phyloP scores from a whole-genome alignment of 2,797 vertebrate genomes.

The Sebastes trivittatus region DNA sequence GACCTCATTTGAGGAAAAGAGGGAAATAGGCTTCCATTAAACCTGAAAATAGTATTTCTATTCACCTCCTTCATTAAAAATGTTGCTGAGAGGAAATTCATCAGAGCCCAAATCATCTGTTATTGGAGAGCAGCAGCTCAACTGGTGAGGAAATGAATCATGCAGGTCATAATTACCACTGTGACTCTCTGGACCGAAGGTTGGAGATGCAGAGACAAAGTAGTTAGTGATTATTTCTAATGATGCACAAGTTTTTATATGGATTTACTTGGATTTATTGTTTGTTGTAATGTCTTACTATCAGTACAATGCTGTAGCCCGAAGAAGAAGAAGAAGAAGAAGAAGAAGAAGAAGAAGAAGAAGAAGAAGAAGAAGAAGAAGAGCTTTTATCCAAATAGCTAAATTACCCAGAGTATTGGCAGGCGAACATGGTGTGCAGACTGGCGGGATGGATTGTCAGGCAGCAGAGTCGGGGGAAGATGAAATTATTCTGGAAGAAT shows the following conservation, averaged over 20 bases:
- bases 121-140: constrained; percentile 44
- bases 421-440: not conserved
- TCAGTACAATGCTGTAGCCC: not conserved
- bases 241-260: not conserved
- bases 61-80: constrained; percentile 56
- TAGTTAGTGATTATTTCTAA: not conserved
- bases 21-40: constrained; percentile 52
- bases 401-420: constrained; percentile 25
- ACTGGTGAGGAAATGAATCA: constrained; percentile 44
- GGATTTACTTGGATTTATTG: not conserved
- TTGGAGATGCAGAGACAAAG: not conserved
- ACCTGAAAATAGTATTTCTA: constrained; percentile 61
- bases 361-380: too few relatives aligned
- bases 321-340: not conserved
- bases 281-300: not conserved
- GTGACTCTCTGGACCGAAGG: not conserved
- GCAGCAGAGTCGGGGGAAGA: not conserved
- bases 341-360: too few relatives aligned
- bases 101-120: constrained; percentile 51
- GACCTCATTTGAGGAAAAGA: constrained; percentile 27
- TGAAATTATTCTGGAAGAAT: constrained; percentile 18
- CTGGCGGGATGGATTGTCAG: not conserved
- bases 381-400: constrained; percentile 21
- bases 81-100: constrained; percentile 54
- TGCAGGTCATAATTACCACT: constrained; percentile 44